Evolutionary conservation across 2,888 invertebrate species (phyloP), one percentile per base, ranked within the genome.

Genomic region (Micoletzkya japonica): DNA sequence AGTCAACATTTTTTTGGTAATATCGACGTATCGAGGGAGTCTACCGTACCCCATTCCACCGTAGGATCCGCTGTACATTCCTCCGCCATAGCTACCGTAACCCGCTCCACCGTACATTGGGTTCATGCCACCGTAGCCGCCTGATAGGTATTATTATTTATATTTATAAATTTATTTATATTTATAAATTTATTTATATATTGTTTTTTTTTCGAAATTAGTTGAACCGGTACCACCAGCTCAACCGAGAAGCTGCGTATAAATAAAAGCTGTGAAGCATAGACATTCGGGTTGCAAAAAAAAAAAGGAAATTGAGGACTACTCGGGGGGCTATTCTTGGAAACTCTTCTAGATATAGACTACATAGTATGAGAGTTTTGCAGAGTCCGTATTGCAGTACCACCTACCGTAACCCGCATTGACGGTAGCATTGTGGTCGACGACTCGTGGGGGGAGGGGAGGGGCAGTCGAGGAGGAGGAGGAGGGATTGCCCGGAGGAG

Each of bases 31-130:
- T 10, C 7, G 39, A 39, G 7, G 17, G 17, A 39, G 39, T 4
- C 26, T 7, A 14, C 10, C 58, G 36, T 30, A 59, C 59, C 63
- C 63, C 32, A 63, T 49, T 4, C 52, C 52, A 30, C 64, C 64
- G 64, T 66, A 66, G 34, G 44, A 49, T 10, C 63, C 63, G 20
- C 63, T 50, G 32, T 63, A 66, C 54, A 66, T 66, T 10, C 73
- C 72, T 4, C 72, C 74, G 36, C 72, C 72, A 39, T 49, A 71
- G 28, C 72, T 72, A 30, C 74, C 73, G 67, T 77, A 77, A 17
- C 76, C 72, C n/a, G n/a, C n/a, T 4, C 64, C 69, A 20, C 67
- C 67, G 30, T 30, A 52, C n/a, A 49, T 34, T 7, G 28, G 28
- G 37, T 52, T 49, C 30, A 56, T 56, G 24, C 56, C 56, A 32